phyloP scores from a whole-genome alignment of 92 coral and sea anemone species.

The Zoanthus gigantus region DNA sequence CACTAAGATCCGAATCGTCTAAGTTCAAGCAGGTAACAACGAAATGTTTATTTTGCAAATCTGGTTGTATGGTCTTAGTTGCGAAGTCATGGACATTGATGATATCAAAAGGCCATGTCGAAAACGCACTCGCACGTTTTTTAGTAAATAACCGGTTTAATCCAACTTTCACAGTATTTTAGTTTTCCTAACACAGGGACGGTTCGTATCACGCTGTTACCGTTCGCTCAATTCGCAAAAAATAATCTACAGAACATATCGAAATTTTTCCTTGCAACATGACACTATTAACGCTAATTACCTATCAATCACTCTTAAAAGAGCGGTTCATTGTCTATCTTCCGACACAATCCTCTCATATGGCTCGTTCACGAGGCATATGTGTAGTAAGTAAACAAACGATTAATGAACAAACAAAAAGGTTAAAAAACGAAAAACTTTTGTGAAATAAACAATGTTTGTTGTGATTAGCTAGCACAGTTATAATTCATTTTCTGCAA shows the following conservation, averaged over 20 bases:
- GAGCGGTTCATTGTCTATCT: not conserved
- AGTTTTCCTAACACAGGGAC: too few species aligned
- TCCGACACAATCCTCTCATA: conserved; percentile 37
- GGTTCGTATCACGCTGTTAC: too few species aligned
- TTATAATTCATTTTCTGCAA: conserved; percentile 7
- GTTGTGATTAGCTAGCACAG: conserved; percentile 11
- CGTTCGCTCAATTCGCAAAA: too few species aligned
- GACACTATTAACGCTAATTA: not conserved
- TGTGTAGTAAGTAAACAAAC: not conserved
- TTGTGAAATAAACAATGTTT: not conserved
- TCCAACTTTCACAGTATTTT: too few species aligned
- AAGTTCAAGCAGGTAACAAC: too few species aligned
- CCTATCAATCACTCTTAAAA: not conserved
- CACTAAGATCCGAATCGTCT: too few species aligned
- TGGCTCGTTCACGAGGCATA: conserved; percentile 28
- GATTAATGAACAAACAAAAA: not conserved
- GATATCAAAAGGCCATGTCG: not conserved
- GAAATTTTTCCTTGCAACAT: too few species aligned
- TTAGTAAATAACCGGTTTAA: too few species aligned
- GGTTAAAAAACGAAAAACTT: not conserved
- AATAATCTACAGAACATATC: too few species aligned
- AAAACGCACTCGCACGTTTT: conserved; percentile 8
- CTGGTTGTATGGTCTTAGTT: too few species aligned
- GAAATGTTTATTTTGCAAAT: too few species aligned
- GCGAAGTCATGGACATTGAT: too few species aligned